phyloP scores from a whole-genome alignment of 1,140 invertebrate species.

The Tetramorium simillimum region DNA sequence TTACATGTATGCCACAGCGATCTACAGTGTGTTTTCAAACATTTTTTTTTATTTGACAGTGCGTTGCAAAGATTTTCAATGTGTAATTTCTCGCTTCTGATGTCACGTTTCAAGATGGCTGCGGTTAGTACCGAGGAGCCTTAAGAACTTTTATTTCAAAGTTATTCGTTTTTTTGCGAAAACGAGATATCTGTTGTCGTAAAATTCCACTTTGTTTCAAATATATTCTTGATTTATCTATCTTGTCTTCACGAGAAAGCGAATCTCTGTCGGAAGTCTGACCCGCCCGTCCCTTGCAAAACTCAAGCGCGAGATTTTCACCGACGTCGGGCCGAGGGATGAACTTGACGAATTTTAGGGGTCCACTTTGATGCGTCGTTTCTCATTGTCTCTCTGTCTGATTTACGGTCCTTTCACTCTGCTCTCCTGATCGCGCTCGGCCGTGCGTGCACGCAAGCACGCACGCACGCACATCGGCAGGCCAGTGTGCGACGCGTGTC shows the following conservation, averaged over 20 bases:
- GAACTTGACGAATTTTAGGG: neutral
- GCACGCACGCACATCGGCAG: neutral
- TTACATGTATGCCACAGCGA: no score
- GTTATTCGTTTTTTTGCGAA: neutral
- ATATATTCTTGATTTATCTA: neutral
- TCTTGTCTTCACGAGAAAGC: neutral
- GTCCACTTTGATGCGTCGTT: neutral
- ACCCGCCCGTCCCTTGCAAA: neutral
- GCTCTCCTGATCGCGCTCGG: slow-evolving; percentile 60
- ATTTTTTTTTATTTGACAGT: no score
- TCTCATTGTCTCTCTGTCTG: slow-evolving; percentile 21
- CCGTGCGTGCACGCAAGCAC: slow-evolving; percentile 8
- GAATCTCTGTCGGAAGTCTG: neutral
- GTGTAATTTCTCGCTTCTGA: no score
- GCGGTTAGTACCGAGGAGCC: no score
- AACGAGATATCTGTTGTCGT: no score
- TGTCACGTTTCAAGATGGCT: no score
- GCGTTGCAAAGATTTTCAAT: no score
- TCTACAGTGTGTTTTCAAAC: no score
- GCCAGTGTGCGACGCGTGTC: neutral
- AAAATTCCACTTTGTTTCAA: neutral
- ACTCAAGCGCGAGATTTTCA: neutral
- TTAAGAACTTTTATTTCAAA: neutral
- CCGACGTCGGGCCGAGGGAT: neutral
- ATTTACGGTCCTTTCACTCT: slow-evolving; percentile 71